Conservation (phyloP, 1,140 invertebrate species). For the Euschistus heros region DNA sequence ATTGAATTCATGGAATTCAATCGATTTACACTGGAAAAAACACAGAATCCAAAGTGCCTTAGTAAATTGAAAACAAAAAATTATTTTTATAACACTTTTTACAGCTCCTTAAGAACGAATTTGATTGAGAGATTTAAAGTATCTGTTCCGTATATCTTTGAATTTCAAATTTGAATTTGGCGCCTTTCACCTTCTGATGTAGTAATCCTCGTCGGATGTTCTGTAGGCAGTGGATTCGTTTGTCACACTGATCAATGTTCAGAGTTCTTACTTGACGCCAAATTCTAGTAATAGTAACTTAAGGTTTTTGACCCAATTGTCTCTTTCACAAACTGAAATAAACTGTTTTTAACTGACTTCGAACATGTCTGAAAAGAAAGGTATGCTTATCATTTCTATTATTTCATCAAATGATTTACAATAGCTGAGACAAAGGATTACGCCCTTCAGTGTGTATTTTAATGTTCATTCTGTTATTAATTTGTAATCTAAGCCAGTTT, state of each 20-base stretch:
- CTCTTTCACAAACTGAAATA: no score
- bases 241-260: conserved; percentile 15
- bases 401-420: background rate
- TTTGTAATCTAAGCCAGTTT: background rate
- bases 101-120: no score
- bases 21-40: no score
- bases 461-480: background rate
- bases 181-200: background rate
- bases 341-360: background rate
- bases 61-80: no score
- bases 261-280: conserved; percentile 11
- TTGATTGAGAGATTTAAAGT: no score
- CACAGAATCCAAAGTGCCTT: no score
- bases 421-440: conserved; percentile 20
- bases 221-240: conserved; percentile 14
- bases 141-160: no score
- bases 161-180: background rate
- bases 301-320: no score
- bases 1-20: no score
- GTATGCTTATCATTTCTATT: conserved; percentile 18
- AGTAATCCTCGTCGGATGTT: background rate
- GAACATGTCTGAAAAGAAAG: conserved; percentile 23
- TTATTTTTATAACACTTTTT: no score
- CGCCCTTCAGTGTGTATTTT: conserved; percentile 11
- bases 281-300: conserved; percentile 1